Evolutionary conservation across 2,888 invertebrate genomes (phyloP).

Genomic region (Coenonympha arcania): DNA sequence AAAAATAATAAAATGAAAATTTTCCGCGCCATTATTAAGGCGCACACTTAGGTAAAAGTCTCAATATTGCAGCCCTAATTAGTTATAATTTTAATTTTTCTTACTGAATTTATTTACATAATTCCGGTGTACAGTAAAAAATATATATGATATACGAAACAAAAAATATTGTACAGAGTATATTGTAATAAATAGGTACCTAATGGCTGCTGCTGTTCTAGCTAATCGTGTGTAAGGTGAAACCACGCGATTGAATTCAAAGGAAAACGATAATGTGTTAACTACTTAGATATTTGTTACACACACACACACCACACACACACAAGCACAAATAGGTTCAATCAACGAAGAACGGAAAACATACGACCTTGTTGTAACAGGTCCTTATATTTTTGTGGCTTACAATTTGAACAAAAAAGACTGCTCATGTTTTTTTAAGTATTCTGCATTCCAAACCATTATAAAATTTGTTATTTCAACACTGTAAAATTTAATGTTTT

Average conservation of each 20-base stretch:
- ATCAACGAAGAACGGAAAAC: constrained; percentile 13
- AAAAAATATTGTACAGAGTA: too few relatives aligned
- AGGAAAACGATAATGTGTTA: background rate
- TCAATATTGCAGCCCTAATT: too few relatives aligned
- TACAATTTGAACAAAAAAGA: constrained; percentile 9
- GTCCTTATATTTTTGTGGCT: constrained; percentile 8
- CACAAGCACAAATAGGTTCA: constrained; percentile 5
- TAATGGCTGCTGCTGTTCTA: background rate
- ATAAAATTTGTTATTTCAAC: constrained; percentile 9
- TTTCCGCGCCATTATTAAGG: too few relatives aligned
- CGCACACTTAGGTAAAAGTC: too few relatives aligned
- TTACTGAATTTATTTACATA: too few relatives aligned
- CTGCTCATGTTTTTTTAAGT: constrained; percentile 8
- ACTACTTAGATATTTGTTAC: background rate
- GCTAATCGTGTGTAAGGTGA: background rate
- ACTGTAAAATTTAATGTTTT: constrained; percentile 1
- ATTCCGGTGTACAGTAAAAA: too few relatives aligned
- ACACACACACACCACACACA: too few relatives aligned
- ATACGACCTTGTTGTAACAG: constrained; percentile 11
- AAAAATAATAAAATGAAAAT: too few relatives aligned
- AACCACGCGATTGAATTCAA: background rate
- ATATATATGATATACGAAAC: too few relatives aligned
- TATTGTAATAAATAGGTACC: too few relatives aligned
- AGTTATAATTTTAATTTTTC: too few relatives aligned
- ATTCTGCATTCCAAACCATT: constrained; percentile 10